These are phyloP conservation scores for Rotaria socialis DNA, from an alignment of 2,888 invertebrate genomes.

Conservation along the genomic window DNA sequence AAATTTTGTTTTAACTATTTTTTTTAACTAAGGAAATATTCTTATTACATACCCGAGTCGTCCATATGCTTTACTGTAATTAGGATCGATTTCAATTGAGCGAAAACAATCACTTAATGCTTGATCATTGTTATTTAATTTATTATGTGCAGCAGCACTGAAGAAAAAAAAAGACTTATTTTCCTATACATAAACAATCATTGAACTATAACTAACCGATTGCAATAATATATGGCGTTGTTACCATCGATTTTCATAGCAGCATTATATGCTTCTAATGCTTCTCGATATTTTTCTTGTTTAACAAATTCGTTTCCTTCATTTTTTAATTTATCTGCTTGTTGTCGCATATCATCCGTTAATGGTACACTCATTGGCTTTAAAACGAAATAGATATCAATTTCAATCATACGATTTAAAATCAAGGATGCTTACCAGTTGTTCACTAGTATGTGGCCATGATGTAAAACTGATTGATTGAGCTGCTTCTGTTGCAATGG, in stretches of 20 bases:
- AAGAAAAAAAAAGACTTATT: not conserved
- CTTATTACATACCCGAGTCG: constrained; percentile 67
- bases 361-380: not conserved
- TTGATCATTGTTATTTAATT: constrained; percentile 74
- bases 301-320: constrained; percentile 72
- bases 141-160: constrained; percentile 87
- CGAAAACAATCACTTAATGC: constrained; percentile 84
- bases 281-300: constrained; percentile 70
- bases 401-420: no score
- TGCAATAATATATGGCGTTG: constrained; percentile 92
- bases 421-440: not conserved
- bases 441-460: not conserved
- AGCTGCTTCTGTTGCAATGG: constrained; percentile 14
- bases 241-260: constrained; percentile 80
- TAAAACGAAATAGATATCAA: not conserved
- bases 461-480: not conserved
- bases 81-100: constrained; percentile 80
- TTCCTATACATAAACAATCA: not conserved
- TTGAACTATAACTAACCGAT: constrained; percentile 57
- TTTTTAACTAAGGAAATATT: no score
- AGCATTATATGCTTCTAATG: constrained; percentile 78
- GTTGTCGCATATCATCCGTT: constrained; percentile 34
- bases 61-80: constrained; percentile 89
- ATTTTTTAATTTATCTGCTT: constrained; percentile 45
- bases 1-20: no score